phyloP scores from a whole-genome alignment of 2,797 vertebrate genomes.

The Sparidentex hasta region DNA sequence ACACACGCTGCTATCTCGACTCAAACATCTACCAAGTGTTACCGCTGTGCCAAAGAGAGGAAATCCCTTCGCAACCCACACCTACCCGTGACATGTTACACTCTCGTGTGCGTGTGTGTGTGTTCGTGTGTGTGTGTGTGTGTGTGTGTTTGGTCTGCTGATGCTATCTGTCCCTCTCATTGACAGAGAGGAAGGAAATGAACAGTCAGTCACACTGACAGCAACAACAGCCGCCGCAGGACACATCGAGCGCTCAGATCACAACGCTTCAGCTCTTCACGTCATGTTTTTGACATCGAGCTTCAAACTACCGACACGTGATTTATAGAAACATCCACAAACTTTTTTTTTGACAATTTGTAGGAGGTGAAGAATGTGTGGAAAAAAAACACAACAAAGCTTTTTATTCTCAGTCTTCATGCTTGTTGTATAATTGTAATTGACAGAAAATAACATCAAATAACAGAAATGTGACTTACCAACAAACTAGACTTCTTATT shows the following conservation, averaged over 20 bases:
- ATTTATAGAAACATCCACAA: background rate
- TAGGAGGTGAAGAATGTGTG: background rate
- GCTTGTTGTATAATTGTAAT: background rate
- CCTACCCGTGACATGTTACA: conserved; percentile 46
- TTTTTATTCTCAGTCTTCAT: background rate
- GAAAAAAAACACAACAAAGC: background rate
- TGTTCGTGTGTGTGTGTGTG: conserved; percentile 21
- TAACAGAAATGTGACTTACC: background rate
- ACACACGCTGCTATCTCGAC: conserved; percentile 37
- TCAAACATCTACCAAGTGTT: conserved; percentile 52
- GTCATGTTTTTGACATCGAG: background rate
- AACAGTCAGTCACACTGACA: conserved; percentile 45
- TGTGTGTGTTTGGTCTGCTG: conserved; percentile 55
- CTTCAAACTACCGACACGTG: background rate
- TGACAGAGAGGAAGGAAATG: conserved; percentile 62
- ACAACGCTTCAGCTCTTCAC: too few species aligned
- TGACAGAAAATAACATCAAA: too few species aligned
- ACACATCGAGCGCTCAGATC: conserved; percentile 18
- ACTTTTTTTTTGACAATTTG: background rate
- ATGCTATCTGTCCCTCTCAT: conserved; percentile 69
- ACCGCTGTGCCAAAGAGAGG: conserved; percentile 53
- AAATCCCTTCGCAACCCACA: conserved; percentile 72
- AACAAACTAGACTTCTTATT: background rate
- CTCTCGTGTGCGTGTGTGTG: background rate
- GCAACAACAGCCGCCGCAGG: background rate